Base-by-base conservation (phyloP, 1,140 invertebrate species). In the Dermatophagoides farinae region DNA sequence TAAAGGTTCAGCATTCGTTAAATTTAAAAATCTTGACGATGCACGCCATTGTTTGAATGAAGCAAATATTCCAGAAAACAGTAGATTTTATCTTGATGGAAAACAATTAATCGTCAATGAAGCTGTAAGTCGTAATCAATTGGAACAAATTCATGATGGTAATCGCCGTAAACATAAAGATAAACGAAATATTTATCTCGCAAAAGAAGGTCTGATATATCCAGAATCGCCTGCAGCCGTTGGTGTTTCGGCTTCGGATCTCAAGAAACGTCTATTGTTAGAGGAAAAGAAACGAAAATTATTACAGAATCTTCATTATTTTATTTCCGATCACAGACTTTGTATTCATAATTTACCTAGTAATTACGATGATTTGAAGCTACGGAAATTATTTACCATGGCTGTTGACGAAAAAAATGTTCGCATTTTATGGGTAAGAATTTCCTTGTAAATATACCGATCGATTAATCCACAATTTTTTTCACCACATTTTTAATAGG, bases 1-100 rank as follows among this genome's bases (percentile, higher is more conserved):
- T 0, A 91, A 83, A 74, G 91, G 91, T 65, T 85, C 84, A 0
- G 88, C 80, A 23, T 92, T 92, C 74, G 83, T 88, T 10, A 88
- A 89, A 74, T 92, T 89, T 72, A 77, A 75, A 68, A 82, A 79
- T 62, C 77, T 80, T 64, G 80, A 83, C 66, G 80, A 82, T 68
- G 85, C 85, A 0, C 79, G 86, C 64, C 79, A 80, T 61, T 87
- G 82, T 70, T 70, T 85, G 47, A 67, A 74, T 61, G 76, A 79
- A 22, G 78, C 78, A 16, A 76, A 77, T 0, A 65, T 64, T 23
- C 73, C 16, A 11, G 61, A 60, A 8, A 47, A 82, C 65, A 73
- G 85, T 40, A 70, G 68, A n/a, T 64, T 75, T 1, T 25, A 66
- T 52, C 77, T 86, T 57, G 70, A 72, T 65, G 71, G 70, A 22